Base-by-base conservation (phyloP, 2,888 invertebrate genomes). In the Acleris cristana region DNA sequence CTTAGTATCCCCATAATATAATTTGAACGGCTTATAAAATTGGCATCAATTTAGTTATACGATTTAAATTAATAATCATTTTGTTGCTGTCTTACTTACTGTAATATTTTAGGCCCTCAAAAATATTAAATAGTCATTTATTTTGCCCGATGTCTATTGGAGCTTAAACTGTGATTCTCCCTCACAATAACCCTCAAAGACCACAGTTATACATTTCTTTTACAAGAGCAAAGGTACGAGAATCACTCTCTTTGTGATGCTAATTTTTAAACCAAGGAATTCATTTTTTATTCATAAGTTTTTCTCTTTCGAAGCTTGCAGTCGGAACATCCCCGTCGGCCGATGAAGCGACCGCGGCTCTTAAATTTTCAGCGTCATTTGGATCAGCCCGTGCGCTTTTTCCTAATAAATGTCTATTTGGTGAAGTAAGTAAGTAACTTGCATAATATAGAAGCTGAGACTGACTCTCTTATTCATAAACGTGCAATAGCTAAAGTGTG, bases 201-300 rank as follows among this genome's bases (percentile, higher is more conserved):
- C 80, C 79, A 78, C 87, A 82, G 85, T 89, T 87, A 87, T 86
- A 86, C 85, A 82, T 88, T 84, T 87, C 88, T 90, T 40, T 88
- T 83, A 81, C 85, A 80, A 82, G 83, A 86, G 88, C 85, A 81
- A 87, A 89, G 89, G 89, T 90, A 90, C 86, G 89, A 81, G 85
- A 91, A 91, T 91, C 90, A 89, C 90, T 87, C 84, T 88, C 90
- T 91, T 90, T 91, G 91, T 90, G 83, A 92, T 91, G 91, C 90
- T 90, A 92, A 92, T 92, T 91, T 92, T 87, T 89, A 90, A 90
- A 90, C 91, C 89, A 89, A 89, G 90, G 90, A 89, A 89, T 92
- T 91, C 91, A 91, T 92, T 90, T 90, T 91, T 91, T 92, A 92
- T 92, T 92, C 92, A 91, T 91, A 91, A 91, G 90, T 90, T 91